Base-by-base conservation (phyloP, 2,113 vertebrate genomes). In the Colaptes auratus region DNA sequence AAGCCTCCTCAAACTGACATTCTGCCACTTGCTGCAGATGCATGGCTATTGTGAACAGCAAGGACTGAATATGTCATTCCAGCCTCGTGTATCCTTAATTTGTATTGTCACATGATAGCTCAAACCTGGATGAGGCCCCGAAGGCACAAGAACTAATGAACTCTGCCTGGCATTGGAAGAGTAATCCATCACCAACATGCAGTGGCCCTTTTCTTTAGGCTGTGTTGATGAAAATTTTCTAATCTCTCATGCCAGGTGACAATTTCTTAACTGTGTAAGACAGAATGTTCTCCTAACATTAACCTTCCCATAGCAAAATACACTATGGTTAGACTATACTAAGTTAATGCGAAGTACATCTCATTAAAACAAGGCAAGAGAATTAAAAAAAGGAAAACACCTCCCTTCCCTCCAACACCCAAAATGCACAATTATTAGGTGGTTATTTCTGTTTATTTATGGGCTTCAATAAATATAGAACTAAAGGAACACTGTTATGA, bases 141-240 rank as follows among this genome's bases (percentile, higher is more conserved):
- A 74, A 95, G 88, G 88, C 82, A 71, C 42, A 65, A 79, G 72
- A 83, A 58, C 67, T 93, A 90, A 97, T 95, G 94, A 97, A 88
- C 88, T 96, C 84, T 88, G 53, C 83, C 63, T 94, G 84, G 53
- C 74, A 61, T 66, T 69, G 31, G 58, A 92, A 72, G 33, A 75
- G 14, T 50, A 92, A 92, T 96, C 61, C 48, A 69, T 96, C 88
- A 88, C 28, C 10, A 2, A 53, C 44, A 46, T 23, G 11, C 1
- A 0, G 35, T 5, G 2, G 25, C 27, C 31, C 17, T 85, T 87
- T 92, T 48, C 75, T 89, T 95, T 72, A 61, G 61, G 77, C 10
- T 61, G 7, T 58, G 71, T 35, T 87, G 87, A 77, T 59, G 67
- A 92, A 96, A 89, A 59, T 80, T 88, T 89, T 60, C 60, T 86